Percentiles rank a stretch among this genome's conserved stretches.
phyloP scores from a whole-genome alignment of 1,140 invertebrate species.

The Drosophila albomicans region DNA sequence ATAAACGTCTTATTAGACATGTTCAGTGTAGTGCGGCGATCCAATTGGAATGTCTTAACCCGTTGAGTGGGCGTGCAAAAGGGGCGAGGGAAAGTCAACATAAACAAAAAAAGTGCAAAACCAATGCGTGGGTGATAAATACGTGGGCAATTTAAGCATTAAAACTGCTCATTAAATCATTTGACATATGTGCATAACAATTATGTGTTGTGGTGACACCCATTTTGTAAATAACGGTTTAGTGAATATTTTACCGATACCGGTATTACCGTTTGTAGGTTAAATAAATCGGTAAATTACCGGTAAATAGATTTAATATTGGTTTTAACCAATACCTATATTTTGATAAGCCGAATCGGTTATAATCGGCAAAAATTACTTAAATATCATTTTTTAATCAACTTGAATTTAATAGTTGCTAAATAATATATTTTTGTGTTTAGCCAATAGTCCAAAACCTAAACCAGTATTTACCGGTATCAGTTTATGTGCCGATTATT shows the following conservation, averaged over 20 bases:
- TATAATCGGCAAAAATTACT: too few species aligned
- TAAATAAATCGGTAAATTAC: neutral
- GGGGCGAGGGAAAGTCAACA: conserved; percentile 25
- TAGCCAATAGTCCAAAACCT: too few species aligned
- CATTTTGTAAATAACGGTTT: conserved; percentile 15
- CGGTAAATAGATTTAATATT: neutral
- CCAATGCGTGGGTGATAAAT: conserved; percentile 34
- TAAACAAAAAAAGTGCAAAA: conserved; percentile 42
- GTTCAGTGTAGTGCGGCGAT: conserved; percentile 47
- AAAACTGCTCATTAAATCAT: conserved; percentile 11
- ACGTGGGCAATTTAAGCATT: neutral
- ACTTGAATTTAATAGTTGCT: too few species aligned
- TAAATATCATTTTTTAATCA: too few species aligned
- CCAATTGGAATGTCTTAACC: conserved; percentile 65
- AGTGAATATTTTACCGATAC: neutral
- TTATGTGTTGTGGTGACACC: conserved; percentile 16
- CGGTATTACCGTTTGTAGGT: conserved; percentile 3
- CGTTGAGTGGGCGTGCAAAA: conserved; percentile 34
- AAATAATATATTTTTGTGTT: too few species aligned
- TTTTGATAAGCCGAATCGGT: too few species aligned
- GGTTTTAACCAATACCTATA: too few species aligned
- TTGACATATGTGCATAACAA: neutral
- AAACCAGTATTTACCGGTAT: too few species aligned
- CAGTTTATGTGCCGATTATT: too few species aligned
- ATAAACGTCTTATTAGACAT: conserved; percentile 80